Evolutionary conservation across 2,797 vertebrate species (phyloP).

Genomic region (Linurgus olivaceus): DNA sequence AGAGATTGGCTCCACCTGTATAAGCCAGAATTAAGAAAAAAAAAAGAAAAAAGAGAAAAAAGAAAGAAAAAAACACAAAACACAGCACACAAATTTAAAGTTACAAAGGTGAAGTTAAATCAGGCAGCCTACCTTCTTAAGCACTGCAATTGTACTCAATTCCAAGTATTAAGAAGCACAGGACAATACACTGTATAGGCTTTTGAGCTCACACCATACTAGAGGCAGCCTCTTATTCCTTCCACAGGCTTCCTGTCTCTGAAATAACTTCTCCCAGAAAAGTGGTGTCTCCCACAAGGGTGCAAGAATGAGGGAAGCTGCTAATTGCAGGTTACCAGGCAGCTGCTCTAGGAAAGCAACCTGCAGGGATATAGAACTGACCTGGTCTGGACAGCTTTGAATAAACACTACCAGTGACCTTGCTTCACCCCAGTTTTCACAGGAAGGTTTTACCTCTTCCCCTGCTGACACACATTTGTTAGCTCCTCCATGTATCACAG

Average conservation of each 20-base stretch:
- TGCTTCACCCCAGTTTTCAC: not conserved
- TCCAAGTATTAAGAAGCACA: not conserved
- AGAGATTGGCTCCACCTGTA: conserved; percentile 57
- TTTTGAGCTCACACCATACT: not conserved
- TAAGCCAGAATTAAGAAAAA: not conserved
- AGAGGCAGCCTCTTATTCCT: not conserved
- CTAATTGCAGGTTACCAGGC: not conserved
- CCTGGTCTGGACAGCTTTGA: not conserved
- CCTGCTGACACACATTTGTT: fast-evolving
- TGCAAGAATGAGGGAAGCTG: not conserved
- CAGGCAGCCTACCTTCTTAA: not conserved
- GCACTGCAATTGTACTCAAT: not conserved
- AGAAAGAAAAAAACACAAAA: no score
- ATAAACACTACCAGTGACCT: not conserved
- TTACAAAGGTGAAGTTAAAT: not conserved
- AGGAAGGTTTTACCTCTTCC: not conserved
- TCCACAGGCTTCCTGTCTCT: not conserved
- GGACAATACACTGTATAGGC: not conserved
- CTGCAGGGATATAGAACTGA: fast-evolving
- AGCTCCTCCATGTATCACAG: not conserved
- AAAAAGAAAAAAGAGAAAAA: not conserved
- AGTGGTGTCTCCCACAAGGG: not conserved
- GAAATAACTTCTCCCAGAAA: not conserved
- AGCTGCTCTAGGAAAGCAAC: not conserved
- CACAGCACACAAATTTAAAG: conserved; percentile 21